A percentile compares a stretch with the other conserved stretches of the same genome.
phyloP scores from a whole-genome alignment of 2,888 invertebrate species.

The Opisthograptis luteolata region DNA sequence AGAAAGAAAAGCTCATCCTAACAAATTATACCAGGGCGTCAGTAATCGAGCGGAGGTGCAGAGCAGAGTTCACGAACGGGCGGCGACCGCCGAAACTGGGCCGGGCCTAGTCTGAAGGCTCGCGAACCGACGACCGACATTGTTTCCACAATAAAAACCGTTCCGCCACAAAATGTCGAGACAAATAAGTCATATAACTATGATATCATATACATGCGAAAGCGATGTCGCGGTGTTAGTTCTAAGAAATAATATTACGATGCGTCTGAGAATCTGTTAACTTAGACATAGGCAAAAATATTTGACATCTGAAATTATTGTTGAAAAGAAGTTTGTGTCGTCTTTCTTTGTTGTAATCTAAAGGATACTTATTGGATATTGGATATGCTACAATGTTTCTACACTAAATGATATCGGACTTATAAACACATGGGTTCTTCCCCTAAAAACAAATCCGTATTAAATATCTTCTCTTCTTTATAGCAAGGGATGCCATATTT shows the following conservation, averaged over 20 bases:
- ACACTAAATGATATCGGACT: no score
- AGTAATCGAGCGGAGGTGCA: conserved; percentile 59
- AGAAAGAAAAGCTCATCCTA: conserved; percentile 18
- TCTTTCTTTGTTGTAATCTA: no score
- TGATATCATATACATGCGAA: conserved; percentile 5
- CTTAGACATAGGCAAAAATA: no score
- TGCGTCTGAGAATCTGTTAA: no score
- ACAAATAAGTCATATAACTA: conserved; percentile 35
- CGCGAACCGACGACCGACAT: conserved; percentile 47
- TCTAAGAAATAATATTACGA: neutral
- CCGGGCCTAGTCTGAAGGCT: conserved; percentile 65
- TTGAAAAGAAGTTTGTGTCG: no score
- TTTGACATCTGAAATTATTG: no score
- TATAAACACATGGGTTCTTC: no score
- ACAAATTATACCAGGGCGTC: conserved; percentile 43
- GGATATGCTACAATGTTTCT: no score
- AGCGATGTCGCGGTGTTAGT: neutral
- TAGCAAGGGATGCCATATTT: no score
- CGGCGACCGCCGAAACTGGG: conserved; percentile 78
- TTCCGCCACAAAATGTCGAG: conserved; percentile 37
- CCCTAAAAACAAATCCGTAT: no score
- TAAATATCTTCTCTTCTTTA: no score
- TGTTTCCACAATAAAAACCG: conserved; percentile 36
- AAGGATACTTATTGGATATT: no score
- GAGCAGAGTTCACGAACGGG: conserved; percentile 77